Evolutionary conservation across 2,888 invertebrate species (phyloP).

Genomic region (Nomada ruficornis): DNA sequence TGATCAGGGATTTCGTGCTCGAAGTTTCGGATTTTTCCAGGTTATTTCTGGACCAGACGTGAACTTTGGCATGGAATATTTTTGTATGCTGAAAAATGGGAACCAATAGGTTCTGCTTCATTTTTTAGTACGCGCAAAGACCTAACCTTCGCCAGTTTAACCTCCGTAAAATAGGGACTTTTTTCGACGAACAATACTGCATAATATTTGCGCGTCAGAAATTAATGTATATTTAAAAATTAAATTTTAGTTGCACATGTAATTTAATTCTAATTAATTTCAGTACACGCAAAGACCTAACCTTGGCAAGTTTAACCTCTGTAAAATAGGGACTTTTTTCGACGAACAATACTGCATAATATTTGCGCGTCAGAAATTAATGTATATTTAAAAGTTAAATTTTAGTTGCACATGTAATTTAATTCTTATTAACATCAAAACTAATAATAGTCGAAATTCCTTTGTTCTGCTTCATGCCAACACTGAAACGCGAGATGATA

Average conservation of each 20-base stretch:
- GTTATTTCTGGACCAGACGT: neutral
- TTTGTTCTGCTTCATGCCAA: constrained; percentile 7
- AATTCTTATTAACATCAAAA: constrained; percentile 23
- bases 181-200: too few species aligned
- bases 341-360: too few species aligned
- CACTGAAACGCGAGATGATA: constrained; percentile 23
- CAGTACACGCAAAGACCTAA: too few species aligned
- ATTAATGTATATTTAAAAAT: too few species aligned
- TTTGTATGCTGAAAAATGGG: neutral
- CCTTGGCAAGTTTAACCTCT: too few species aligned
- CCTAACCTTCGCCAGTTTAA: too few species aligned
- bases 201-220: too few species aligned
- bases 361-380: too few species aligned
- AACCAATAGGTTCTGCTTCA: too few species aligned
- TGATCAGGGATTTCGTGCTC: neutral
- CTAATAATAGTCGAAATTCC: constrained; percentile 23
- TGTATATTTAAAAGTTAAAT: neutral
- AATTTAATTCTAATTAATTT: constrained; percentile 23
- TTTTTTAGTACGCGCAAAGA: too few species aligned
- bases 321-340: too few species aligned
- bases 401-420: constrained; percentile 23
- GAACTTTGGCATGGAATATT: neutral
- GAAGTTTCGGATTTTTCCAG: neutral
- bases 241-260: constrained; percentile 18
- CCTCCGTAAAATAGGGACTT: too few species aligned